Conservation (phyloP, 2,113 vertebrate species). For the Protobothrops mucrosquamatus region DNA sequence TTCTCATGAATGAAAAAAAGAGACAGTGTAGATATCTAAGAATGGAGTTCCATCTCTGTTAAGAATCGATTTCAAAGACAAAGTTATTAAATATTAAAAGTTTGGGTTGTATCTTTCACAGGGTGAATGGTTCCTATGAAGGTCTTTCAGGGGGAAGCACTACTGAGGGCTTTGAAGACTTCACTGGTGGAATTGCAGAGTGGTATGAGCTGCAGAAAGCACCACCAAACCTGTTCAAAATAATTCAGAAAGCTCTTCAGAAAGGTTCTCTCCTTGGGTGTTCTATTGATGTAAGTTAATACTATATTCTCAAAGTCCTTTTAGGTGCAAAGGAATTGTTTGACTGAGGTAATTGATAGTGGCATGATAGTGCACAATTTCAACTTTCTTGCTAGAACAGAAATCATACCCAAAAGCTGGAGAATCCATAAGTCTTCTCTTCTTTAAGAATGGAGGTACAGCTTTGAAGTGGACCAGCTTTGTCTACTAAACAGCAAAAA, state of each 20-base stretch:
- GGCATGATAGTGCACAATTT: not conserved
- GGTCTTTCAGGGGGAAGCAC: conserved; percentile 88
- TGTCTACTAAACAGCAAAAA: not conserved
- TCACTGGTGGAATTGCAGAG: conserved; percentile 91
- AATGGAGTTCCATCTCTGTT: not conserved
- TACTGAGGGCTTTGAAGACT: conserved; percentile 93
- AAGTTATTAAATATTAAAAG: not conserved
- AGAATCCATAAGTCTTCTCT: not conserved
- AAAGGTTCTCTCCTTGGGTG: conserved; percentile 89
- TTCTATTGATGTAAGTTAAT: conserved; percentile 86
- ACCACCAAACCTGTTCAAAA: conserved; percentile 82
- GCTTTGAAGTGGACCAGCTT: not conserved
- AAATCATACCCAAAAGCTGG: not conserved
- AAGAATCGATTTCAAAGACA: not conserved
- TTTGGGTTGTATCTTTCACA: conserved; percentile 22
- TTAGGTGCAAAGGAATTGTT: accelerated
- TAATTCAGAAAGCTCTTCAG: conserved; percentile 87
- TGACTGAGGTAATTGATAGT: not conserved
- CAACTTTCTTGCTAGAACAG: not conserved
- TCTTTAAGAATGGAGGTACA: not conserved
- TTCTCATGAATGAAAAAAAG: not conserved
- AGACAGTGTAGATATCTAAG: not conserved
- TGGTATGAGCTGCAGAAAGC: conserved; percentile 81
- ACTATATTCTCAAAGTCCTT: accelerated
- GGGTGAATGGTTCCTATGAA: conserved; percentile 88